phyloP scores from a whole-genome alignment of 2,797 vertebrate species.

The Fistularia commersonii region DNA sequence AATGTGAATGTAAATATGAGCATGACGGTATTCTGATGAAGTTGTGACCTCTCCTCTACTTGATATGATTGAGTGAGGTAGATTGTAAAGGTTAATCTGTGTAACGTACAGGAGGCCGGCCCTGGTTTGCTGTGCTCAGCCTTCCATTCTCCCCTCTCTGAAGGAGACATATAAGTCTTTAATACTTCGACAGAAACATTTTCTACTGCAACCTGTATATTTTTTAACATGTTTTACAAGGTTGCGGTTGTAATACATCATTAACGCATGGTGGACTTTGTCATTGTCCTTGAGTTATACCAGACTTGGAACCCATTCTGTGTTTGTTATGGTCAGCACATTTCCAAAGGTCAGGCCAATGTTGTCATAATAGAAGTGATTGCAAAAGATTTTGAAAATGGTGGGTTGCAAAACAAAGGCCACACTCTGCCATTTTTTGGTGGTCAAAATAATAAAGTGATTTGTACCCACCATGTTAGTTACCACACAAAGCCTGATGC shows the following conservation, averaged over 20 bases:
- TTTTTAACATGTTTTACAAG: slow-evolving; percentile 12
- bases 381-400: slow-evolving; percentile 56
- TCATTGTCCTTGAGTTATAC: slow-evolving; percentile 32
- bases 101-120: slow-evolving; percentile 26
- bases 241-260: slow-evolving; percentile 10
- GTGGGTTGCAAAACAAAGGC: slow-evolving; percentile 44
- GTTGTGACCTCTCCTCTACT: no score
- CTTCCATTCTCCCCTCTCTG: slow-evolving; percentile 10
- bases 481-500: slow-evolving; percentile 29
- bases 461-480: slow-evolving; percentile 58
- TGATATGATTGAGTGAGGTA: no score
- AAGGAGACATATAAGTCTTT: slow-evolving; percentile 5
- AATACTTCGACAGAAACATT: slow-evolving; percentile 4
- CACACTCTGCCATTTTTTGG: slow-evolving; percentile 52
- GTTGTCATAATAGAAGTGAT: slow-evolving; percentile 39
- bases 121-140: slow-evolving; percentile 27
- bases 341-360: slow-evolving; percentile 59
- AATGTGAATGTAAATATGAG: slow-evolving; percentile 32
- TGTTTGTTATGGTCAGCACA: slow-evolving; percentile 35
- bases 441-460: slow-evolving; percentile 64
- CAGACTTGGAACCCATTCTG: slow-evolving; percentile 29
- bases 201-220: slow-evolving; percentile 4
- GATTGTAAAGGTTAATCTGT: slow-evolving; percentile 1
- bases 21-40: no score
- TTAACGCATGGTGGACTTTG: slow-evolving; percentile 8